Evolutionary conservation across 2,888 invertebrate species (phyloP).

Genomic region (Andrena bicolor): DNA sequence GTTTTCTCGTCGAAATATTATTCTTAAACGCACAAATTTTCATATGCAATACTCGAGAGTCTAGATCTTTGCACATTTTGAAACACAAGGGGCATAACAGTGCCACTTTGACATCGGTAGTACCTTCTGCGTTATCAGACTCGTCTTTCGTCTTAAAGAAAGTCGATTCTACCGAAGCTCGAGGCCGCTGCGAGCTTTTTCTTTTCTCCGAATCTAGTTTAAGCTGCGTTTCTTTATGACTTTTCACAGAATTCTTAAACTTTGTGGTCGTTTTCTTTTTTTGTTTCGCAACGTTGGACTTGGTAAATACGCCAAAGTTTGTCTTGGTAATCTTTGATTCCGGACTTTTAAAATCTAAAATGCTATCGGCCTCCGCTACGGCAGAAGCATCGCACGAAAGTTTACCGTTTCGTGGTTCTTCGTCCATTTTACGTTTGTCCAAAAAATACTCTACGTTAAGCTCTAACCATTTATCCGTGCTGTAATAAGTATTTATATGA

Average conservation of each 20-base stretch:
- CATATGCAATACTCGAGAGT: conserved; percentile 77
- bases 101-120: conserved; percentile 64
- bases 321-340: conserved; percentile 48
- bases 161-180: conserved; percentile 78
- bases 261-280: conserved; percentile 46
- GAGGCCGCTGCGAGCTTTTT: conserved; percentile 49
- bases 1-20: conserved; percentile 80
- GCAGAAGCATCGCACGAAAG: background rate
- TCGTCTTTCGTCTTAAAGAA: conserved; percentile 74
- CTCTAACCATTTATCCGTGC: background rate
- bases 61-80: conserved; percentile 77
- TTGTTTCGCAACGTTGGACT: conserved; percentile 5
- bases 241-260: conserved; percentile 34
- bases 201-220: conserved; percentile 51
- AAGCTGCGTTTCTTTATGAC: conserved; percentile 8
- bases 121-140: background rate
- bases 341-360: conserved; percentile 81
- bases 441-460: background rate
- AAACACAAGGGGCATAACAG: conserved; percentile 83
- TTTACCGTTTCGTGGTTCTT: background rate
- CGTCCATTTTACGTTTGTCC: conserved; percentile 31
- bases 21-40: conserved; percentile 84
- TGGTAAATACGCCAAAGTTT: conserved; percentile 50
- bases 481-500: conserved; percentile 4
- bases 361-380: conserved; percentile 71